Percentiles rank a stretch among this genome's conserved stretches.
Conservation (phyloP, 1,140 invertebrate species). For the Lysiphlebus fabarum region DNA sequence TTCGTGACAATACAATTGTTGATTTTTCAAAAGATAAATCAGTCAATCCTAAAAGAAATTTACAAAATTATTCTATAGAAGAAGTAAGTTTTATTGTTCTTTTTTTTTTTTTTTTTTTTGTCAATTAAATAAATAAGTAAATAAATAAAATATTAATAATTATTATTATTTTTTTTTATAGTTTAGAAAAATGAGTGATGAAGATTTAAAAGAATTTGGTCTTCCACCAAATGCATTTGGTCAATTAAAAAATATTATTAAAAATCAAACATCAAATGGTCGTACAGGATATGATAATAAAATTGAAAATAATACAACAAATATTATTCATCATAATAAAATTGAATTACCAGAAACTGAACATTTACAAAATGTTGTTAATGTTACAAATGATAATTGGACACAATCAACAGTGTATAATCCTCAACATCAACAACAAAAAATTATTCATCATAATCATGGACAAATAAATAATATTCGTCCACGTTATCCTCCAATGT, state of each 20-base stretch:
- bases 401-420: conserved; percentile 20
- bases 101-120: conserved; percentile 6
- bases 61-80: conserved; percentile 50
- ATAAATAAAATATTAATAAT: too few relatives aligned
- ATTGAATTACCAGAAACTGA: conserved; percentile 28
- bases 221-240: conserved; percentile 55
- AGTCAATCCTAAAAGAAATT: conserved; percentile 51
- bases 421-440: background rate
- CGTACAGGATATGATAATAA: conserved; percentile 46
- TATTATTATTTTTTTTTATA: conserved; percentile 31
- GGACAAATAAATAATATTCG: too few relatives aligned
- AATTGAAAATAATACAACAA: conserved; percentile 41
- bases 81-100: conserved; percentile 40
- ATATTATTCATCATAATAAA: conserved; percentile 28
- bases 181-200: conserved; percentile 59
- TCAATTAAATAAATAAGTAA: too few relatives aligned
- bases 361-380: conserved; percentile 46
- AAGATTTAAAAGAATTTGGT: conserved; percentile 55
- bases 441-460: too few relatives aligned
- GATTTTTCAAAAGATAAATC: conserved; percentile 52
- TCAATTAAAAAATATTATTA: conserved; percentile 60
- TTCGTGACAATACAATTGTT: conserved; percentile 39
- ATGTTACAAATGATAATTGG: conserved; percentile 36
- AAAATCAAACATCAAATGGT: conserved; percentile 55
- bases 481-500: conserved; percentile 25